These are phyloP conservation scores for Hermodice carunculata DNA, from an alignment of 2,888 invertebrate genomes.

Conservation along the genomic window DNA sequence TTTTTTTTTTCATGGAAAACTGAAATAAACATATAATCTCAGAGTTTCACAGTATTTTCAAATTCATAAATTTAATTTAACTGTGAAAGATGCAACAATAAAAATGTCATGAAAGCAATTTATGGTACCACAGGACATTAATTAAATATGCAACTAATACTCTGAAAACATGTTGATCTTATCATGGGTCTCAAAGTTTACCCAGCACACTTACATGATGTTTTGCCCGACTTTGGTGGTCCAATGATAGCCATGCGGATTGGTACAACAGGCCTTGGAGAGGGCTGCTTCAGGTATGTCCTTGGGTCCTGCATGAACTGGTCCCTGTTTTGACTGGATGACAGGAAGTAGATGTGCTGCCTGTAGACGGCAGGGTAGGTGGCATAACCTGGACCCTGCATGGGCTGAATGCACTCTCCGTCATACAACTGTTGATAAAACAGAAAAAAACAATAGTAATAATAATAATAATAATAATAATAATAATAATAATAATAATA, in stretches of 20 bases:
- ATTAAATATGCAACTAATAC: no score
- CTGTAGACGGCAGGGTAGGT: conserved; percentile 66
- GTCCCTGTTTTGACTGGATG: conserved; percentile 54
- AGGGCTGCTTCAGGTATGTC: conserved; percentile 60
- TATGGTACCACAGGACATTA: no score
- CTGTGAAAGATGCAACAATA: no score
- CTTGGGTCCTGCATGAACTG: conserved; percentile 65
- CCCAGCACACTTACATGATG: conserved; percentile 63
- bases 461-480: no score
- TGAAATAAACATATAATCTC: no score
- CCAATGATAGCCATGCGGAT: conserved; percentile 67
- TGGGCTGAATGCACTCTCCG: conserved; percentile 67
- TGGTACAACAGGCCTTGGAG: conserved; percentile 68
- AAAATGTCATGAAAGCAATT: no score
- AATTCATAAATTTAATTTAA: no score
- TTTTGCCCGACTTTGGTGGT: conserved; percentile 70
- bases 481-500: no score
- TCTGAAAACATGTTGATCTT: no score
- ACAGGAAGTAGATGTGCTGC: conserved; percentile 66
- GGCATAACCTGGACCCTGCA: conserved; percentile 58
- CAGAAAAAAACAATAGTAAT: neutral
- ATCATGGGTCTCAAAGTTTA: no score
- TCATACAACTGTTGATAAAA: conserved; percentile 54
- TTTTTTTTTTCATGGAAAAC: no score
- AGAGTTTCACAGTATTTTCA: no score